Evolutionary conservation across 2,113 vertebrate species (phyloP).

Genomic region (Pseudonaja textilis): DNA sequence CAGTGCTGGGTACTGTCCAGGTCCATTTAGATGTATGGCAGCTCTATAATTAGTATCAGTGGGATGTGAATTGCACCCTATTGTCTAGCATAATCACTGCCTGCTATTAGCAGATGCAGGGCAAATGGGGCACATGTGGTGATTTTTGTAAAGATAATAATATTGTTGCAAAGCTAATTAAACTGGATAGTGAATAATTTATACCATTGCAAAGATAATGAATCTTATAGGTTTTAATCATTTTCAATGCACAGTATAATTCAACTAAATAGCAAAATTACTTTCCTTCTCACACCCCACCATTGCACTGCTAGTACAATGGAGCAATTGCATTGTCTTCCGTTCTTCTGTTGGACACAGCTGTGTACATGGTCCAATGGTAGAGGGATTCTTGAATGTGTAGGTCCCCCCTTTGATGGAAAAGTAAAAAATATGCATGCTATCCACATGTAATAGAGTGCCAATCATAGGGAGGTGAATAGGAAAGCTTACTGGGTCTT

Average conservation of each 20-base stretch:
- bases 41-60: not conserved
- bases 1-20: conserved; percentile 14
- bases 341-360: not conserved
- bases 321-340: not conserved
- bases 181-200: conserved; percentile 31
- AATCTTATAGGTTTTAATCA: conserved; percentile 22
- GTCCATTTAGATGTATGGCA: conserved; percentile 20
- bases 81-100: conserved; percentile 6
- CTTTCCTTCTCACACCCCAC: not conserved
- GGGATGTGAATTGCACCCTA: conserved; percentile 7
- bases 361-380: not conserved
- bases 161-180: conserved; percentile 33
- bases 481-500: not conserved
- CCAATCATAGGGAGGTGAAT: not conserved
- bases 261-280: conserved; percentile 6
- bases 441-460: not conserved
- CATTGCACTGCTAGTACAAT: not conserved
- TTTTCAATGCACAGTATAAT: conserved; percentile 15
- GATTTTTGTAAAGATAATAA: conserved; percentile 33
- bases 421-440: not conserved
- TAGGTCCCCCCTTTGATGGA: not conserved
- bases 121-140: conserved; percentile 14
- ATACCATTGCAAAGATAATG: conserved; percentile 23
- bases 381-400: not conserved
- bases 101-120: conserved; percentile 21